Percentiles rank a stretch among this genome's conserved stretches.
Evolutionary conservation across 2,113 vertebrate genomes (phyloP).

Genomic region (Pelecanus crispus): DNA sequence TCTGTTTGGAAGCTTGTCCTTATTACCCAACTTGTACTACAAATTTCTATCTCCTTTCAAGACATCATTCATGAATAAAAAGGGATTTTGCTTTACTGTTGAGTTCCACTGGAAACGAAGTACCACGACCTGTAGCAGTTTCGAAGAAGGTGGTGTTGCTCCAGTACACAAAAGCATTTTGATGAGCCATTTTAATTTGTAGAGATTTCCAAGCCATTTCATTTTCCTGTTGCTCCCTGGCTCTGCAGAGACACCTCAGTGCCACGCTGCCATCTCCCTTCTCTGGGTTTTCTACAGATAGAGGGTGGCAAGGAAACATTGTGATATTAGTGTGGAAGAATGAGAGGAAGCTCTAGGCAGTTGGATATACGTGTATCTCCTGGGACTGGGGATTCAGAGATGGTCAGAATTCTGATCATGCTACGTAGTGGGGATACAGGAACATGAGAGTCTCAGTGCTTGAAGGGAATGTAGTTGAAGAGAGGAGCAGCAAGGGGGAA

Average conservation of each 20-base stretch:
- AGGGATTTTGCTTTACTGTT: not conserved
- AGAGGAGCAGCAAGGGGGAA: conserved; percentile 10
- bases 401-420: not conserved
- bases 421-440: not conserved
- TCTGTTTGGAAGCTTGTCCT: not conserved
- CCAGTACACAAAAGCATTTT: not conserved
- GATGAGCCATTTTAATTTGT: not conserved
- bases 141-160: not conserved
- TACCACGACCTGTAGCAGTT: not conserved
- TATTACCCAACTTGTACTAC: not conserved
- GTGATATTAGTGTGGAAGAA: not conserved
- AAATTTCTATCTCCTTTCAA: not conserved
- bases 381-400: not conserved
- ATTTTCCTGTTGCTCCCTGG: not conserved
- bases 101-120: not conserved
- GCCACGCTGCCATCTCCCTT: not conserved
- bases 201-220: not conserved
- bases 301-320: not conserved
- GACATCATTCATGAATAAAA: not conserved
- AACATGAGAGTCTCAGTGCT: not conserved
- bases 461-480: not conserved
- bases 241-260: not conserved
- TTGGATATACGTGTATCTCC: not conserved
- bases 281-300: not conserved
- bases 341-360: not conserved